Evolutionary conservation across 2,797 vertebrate species (phyloP).

Genomic region (Scyliorhinus canicula): DNA sequence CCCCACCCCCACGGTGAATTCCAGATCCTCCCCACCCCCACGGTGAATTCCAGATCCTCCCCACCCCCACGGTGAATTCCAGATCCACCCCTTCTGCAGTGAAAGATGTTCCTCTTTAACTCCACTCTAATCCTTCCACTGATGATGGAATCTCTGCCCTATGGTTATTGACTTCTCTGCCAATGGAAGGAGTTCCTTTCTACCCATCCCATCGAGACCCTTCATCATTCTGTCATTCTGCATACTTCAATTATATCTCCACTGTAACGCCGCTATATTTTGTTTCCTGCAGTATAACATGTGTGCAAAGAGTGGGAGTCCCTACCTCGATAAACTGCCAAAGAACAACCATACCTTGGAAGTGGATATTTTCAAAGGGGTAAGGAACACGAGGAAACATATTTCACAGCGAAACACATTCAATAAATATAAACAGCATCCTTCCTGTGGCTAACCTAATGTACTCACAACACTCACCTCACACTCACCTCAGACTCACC

Average conservation of each 20-base stretch:
- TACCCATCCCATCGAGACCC: neutral
- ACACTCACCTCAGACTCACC: too few species aligned
- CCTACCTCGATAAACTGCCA: constrained; percentile 54
- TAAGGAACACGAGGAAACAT: constrained; percentile 45
- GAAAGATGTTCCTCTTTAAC: neutral
- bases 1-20: too few species aligned
- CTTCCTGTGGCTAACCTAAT: neutral
- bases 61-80: too few species aligned
- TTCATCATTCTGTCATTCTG: neutral
- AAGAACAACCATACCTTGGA: constrained; percentile 51
- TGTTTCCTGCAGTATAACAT: constrained; percentile 52
- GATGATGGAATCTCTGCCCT: neutral
- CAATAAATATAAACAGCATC: neutral
- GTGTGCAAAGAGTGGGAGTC: constrained; percentile 56
- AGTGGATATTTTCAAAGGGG: constrained; percentile 65
- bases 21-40: too few species aligned
- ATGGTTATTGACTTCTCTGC: neutral
- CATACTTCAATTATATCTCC: neutral
- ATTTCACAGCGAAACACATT: neutral
- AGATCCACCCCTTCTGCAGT: neutral
- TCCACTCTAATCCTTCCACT: neutral
- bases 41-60: too few species aligned
- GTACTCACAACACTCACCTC: neutral
- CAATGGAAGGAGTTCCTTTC: neutral
- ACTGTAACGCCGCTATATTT: neutral